phyloP scores from a whole-genome alignment of 2,797 vertebrate species.

The Anguilla pacifica region DNA sequence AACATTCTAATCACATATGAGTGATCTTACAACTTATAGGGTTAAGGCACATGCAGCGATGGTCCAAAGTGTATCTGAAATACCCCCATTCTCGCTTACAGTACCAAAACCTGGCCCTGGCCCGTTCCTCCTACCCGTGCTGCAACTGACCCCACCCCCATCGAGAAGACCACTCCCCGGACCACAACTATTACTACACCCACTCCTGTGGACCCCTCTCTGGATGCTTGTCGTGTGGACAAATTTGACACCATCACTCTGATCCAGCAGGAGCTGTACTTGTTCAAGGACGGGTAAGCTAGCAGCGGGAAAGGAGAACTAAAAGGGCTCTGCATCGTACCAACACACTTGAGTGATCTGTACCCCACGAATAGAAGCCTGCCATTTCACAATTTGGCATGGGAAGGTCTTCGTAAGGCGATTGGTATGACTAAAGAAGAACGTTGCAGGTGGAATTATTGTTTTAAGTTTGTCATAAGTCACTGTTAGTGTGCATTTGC shows the following conservation, averaged over 20 bases:
- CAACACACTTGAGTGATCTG: background rate
- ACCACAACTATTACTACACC: constrained; percentile 44
- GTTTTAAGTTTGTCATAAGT: too few relatives aligned
- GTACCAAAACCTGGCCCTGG: constrained; percentile 69
- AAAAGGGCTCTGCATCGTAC: background rate
- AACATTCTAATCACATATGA: too few relatives aligned
- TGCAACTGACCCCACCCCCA: constrained; percentile 42
- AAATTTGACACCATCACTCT: constrained; percentile 84
- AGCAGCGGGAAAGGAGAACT: background rate
- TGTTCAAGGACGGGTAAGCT: constrained; percentile 91
- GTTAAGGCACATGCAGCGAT: background rate
- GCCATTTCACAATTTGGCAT: background rate
- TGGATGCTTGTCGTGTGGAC: constrained; percentile 70
- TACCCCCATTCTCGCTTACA: constrained; percentile 45
- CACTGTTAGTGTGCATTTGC: too few relatives aligned
- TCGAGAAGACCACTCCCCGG: constrained; percentile 44
- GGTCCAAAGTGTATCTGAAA: background rate
- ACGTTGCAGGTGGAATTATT: too few relatives aligned
- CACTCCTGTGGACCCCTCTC: constrained; percentile 65
- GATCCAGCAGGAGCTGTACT: constrained; percentile 77
- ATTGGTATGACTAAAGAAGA: too few relatives aligned
- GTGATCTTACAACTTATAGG: too few relatives aligned
- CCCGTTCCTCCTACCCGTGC: constrained; percentile 59
- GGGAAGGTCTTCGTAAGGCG: too few relatives aligned
- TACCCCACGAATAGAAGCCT: background rate